Percentiles rank a stretch among this genome's conserved stretches.
phyloP scores from a whole-genome alignment of 2,113 vertebrate species.

The Scomber japonicus region DNA sequence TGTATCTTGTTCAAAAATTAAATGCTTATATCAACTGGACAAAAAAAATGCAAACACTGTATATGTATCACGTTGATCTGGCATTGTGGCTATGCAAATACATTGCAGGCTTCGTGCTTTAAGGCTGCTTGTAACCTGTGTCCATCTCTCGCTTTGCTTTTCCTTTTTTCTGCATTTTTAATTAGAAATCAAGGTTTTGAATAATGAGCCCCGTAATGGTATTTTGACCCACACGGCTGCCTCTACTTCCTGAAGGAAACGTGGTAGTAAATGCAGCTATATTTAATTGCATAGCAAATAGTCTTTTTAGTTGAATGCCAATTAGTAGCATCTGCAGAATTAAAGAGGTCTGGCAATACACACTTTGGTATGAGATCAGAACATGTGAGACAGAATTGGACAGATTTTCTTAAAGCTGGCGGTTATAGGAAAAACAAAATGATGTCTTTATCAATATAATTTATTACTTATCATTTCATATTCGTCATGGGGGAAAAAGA shows the following conservation, averaged over 20 bases:
- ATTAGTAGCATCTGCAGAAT: slow-evolving; percentile 52
- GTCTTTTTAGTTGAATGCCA: slow-evolving; percentile 36
- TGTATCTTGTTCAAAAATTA: too few species aligned
- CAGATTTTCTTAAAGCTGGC: background rate
- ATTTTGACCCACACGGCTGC: slow-evolving; percentile 38
- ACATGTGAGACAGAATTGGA: background rate
- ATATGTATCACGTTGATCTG: background rate
- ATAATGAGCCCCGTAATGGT: slow-evolving; percentile 23
- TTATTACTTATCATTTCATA: background rate
- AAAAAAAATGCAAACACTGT: too few species aligned
- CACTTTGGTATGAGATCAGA: slow-evolving; percentile 1
- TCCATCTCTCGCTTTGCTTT: slow-evolving; percentile 7
- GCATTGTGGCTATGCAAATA: background rate
- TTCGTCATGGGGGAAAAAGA: background rate
- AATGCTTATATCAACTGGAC: too few species aligned
- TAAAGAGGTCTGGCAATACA: slow-evolving; percentile 31
- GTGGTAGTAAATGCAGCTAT: background rate
- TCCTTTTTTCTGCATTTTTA: slow-evolving; percentile 37
- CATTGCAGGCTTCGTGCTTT: background rate
- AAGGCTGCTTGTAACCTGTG: background rate
- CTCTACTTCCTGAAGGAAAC: slow-evolving; percentile 7
- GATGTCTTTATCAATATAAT: background rate
- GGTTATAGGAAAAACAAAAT: background rate
- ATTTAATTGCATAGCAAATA: slow-evolving; percentile 38
- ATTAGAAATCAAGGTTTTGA: slow-evolving; percentile 35